Conservation (phyloP, 2,113 vertebrate species). For the Rhodinocichla rosea region DNA sequence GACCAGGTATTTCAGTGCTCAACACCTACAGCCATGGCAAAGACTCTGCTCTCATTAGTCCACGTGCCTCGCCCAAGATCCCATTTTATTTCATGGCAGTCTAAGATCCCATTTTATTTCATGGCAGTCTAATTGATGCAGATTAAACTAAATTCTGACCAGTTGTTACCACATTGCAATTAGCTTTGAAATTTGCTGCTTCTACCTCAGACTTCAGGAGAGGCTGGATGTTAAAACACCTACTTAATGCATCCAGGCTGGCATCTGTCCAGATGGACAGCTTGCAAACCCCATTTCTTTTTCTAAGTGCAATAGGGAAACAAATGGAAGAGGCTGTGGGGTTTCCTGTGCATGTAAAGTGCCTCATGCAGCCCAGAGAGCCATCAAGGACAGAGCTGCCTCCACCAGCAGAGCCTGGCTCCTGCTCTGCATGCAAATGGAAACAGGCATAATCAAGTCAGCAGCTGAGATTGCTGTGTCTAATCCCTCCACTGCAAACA, state of each 20-base stretch:
- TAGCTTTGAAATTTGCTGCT: not conserved
- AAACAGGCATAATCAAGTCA: not conserved
- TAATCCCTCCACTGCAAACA: not conserved
- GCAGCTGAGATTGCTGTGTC: not conserved
- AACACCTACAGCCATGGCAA: not conserved
- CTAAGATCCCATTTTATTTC: not conserved
- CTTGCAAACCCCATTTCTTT: not conserved
- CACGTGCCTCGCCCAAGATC: not conserved
- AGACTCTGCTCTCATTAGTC: not conserved
- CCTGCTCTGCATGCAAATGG: constrained; percentile 28
- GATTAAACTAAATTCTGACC: not conserved
- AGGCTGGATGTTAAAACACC: not conserved
- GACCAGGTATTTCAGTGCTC: not conserved
- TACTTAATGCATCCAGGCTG: not conserved
- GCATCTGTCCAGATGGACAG: not conserved
- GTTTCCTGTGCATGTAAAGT: not conserved
- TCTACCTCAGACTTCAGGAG: not conserved
- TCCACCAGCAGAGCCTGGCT: not conserved
- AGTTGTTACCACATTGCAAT: not conserved
- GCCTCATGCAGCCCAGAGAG: not conserved
- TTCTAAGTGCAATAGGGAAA: not conserved
- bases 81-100: not conserved
- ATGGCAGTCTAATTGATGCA: not conserved
- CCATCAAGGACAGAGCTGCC: not conserved
- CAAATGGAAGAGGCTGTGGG: not conserved